These are phyloP conservation scores for Leiothrix lutea DNA, from an alignment of 2,113 vertebrate genomes.

Conservation along the genomic window DNA sequence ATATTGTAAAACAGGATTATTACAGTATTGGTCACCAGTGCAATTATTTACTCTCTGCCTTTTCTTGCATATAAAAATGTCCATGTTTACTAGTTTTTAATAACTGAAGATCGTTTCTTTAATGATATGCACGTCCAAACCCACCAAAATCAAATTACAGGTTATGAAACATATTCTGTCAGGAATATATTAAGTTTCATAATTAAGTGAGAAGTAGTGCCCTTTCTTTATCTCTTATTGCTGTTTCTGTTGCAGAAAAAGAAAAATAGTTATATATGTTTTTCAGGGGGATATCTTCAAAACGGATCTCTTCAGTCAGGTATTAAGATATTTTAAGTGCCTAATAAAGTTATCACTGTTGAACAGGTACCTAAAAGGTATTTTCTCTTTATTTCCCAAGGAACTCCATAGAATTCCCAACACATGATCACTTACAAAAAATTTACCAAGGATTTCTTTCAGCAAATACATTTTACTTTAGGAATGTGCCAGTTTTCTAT, in stretches of 20 bases:
- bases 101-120: constrained; percentile 71
- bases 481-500: not conserved
- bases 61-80: constrained; percentile 85
- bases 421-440: not conserved
- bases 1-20: constrained; percentile 90
- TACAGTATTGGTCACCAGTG: constrained; percentile 90
- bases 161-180: constrained; percentile 54
- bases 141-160: constrained; percentile 58
- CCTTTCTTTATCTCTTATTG: constrained; percentile 35
- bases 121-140: constrained; percentile 68
- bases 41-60: constrained; percentile 84
- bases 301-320: not conserved
- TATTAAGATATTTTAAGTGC: not conserved
- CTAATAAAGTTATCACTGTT: constrained; percentile 29
- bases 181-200: constrained; percentile 38
- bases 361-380: constrained; percentile 15
- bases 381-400: constrained; percentile 57
- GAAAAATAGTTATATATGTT: not conserved
- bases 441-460: constrained; percentile 9
- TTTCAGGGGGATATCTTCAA: not conserved
- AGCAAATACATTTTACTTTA: not conserved
- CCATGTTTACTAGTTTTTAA: constrained; percentile 77
- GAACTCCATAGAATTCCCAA: constrained; percentile 17
- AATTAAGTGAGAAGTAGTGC: constrained; percentile 56
- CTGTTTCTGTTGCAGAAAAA: constrained; percentile 46